Evolutionary conservation across 2,113 vertebrate species (phyloP), one percentile per base, ranked within the genome.

Genomic region (Riparia riparia): DNA sequence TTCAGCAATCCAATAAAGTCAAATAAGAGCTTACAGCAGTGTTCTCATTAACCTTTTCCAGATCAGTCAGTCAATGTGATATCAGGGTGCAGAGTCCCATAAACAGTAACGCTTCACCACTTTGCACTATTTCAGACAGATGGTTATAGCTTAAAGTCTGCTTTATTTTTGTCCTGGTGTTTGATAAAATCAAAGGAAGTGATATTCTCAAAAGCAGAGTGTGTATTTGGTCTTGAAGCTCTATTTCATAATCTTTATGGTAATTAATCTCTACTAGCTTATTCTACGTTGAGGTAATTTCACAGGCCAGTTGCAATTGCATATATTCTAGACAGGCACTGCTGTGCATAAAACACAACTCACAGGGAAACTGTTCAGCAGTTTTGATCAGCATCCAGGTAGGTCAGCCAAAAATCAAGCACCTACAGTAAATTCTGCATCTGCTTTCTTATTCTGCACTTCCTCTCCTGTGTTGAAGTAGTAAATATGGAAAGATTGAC

Each of bases 1-100:
- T 98, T 98, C 95, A 97, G 97, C 95, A 96, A 93, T 97, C 97
- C 95, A 97, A 97, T 93, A 98, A 98, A 97, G 95, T 97, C 95
- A 97, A 94, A 91, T 97, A 97, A 96, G 97, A 96, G 65, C 95
- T 97, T 97, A 98, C 95, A 97, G 89, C 69, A 95, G 86, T 94
- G 96, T 96, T 97, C 77, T 95, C 93, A 97, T 97, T 97, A 98
- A 98, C 97, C 97, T 95, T 97, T 98, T 97, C 96, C 96, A 97
- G 96, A 97, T 98, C 93, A 97, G 97, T 97, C 97, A 97, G 80
- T 96, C 96, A 95, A 72, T 94, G 95, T 92, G 81, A 41, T 89
- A 63, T 88, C 84, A 78, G 89, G 82, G 61, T 53, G 85, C 82
- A 87, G 89, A 94, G 82, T 64, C 94, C 92, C 86, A 64, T 22